Base-by-base conservation (phyloP, 2,888 invertebrate species). In the Drosophila emarginata region DNA sequence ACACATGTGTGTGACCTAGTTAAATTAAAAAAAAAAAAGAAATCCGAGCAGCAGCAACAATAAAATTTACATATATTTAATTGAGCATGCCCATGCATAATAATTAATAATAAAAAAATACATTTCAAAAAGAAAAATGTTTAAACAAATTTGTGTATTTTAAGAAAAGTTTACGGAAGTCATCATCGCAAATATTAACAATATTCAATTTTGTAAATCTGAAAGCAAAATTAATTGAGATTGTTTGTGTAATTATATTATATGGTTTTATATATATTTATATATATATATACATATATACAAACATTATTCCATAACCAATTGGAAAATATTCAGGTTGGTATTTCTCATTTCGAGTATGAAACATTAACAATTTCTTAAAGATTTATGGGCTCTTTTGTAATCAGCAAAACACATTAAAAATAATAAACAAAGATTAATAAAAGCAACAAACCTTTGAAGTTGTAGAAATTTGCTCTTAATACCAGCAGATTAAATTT, bases 1-100 rank as follows among this genome's bases (percentile, higher is more conserved):
- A 84, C 84, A 80, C 83, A 81, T 84, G 84, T 86, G 83, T 88
- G 87, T 84, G 84, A 84, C 84, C 84, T 67, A 88, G 72, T 86
- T 83, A 73, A 82, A 77, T 70, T 56, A 73, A 71, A 76, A 71
- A 61, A 66, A 77, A 59, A 58, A 66, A 56, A 60, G 72, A 65
- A 61, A 59, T 63, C 59, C 65, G 39, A 45, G 45, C 58, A 64
- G 37, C 36, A 64, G 32, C 54, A 79, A 64, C 68, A 78, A 72
- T 76, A 64, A 70, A 69, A 75, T 78, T 72, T 76, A 73, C 77
- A 77, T 80, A 86, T 77, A 56, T 14, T 15, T n/a, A 56, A 28
- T 52, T 36, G 56, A 51, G 53, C 64, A 62, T 76, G 81, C 54
- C 66, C 69, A 67, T 72, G 79, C 79, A 81, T 87, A 87, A 61